A percentile compares a stretch with the other conserved stretches of the same genome.
Conservation (phyloP, 2,113 vertebrate species). For the Podilymbus podiceps region DNA sequence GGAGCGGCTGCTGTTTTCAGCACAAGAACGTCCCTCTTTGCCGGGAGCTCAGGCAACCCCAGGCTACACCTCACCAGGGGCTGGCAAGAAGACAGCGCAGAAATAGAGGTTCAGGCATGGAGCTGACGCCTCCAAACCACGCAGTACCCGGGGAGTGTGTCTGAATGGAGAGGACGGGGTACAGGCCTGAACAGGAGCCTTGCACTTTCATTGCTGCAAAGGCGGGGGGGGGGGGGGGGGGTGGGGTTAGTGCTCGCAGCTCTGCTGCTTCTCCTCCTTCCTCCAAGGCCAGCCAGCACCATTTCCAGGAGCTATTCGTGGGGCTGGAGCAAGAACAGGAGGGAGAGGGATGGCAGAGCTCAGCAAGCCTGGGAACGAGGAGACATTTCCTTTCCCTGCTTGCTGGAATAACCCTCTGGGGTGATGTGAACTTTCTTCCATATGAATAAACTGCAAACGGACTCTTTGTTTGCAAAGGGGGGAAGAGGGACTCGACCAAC, state of each 20-base stretch:
- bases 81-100: background rate
- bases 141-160: background rate
- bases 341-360: background rate
- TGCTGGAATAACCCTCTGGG: background rate
- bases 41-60: accelerated
- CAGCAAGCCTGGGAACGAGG: background rate
- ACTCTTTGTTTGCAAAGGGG: background rate
- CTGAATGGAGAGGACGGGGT: accelerated
- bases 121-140: background rate
- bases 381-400: background rate
- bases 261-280: background rate
- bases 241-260: background rate
- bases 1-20: background rate
- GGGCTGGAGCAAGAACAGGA: background rate
- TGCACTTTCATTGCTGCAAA: background rate
- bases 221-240: background rate
- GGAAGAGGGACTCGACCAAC: background rate
- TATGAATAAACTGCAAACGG: background rate
- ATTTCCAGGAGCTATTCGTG: background rate
- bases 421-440: background rate
- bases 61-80: background rate
- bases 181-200: background rate
- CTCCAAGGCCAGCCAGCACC: background rate
- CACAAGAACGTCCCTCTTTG: background rate
- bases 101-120: background rate